Evolutionary conservation across 2,113 vertebrate genomes (phyloP).

Genomic region (Empidonax traillii): DNA sequence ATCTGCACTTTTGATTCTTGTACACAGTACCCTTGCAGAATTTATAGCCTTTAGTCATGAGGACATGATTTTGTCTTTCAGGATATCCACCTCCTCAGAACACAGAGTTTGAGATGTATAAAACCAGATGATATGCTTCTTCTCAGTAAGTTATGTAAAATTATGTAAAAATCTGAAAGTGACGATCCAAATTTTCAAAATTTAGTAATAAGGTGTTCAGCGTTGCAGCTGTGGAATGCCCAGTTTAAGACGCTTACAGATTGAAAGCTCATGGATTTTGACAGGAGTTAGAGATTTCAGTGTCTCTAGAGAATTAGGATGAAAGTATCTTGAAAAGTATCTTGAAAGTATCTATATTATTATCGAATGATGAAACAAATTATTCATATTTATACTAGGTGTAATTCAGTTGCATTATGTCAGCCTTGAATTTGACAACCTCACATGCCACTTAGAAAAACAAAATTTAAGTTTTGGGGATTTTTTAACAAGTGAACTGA

Average conservation of each 20-base stretch:
- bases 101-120: background rate
- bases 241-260: background rate
- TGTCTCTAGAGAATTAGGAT: background rate
- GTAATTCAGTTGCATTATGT: background rate
- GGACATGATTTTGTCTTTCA: background rate
- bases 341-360: background rate
- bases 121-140: background rate
- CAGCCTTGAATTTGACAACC: background rate
- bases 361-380: background rate
- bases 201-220: background rate
- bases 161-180: background rate
- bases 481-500: background rate
- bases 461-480: background rate
- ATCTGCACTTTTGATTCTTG: background rate
- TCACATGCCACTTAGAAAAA: background rate
- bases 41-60: background rate
- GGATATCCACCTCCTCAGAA: background rate
- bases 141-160: background rate
- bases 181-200: background rate
- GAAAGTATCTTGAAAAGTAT: background rate
- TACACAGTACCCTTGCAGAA: background rate
- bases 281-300: background rate
- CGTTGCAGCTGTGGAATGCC: background rate
- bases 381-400: background rate
- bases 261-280: background rate